These are phyloP conservation scores for Cololabis saira DNA, from an alignment of 2,113 vertebrate species.

Conservation along the genomic window DNA sequence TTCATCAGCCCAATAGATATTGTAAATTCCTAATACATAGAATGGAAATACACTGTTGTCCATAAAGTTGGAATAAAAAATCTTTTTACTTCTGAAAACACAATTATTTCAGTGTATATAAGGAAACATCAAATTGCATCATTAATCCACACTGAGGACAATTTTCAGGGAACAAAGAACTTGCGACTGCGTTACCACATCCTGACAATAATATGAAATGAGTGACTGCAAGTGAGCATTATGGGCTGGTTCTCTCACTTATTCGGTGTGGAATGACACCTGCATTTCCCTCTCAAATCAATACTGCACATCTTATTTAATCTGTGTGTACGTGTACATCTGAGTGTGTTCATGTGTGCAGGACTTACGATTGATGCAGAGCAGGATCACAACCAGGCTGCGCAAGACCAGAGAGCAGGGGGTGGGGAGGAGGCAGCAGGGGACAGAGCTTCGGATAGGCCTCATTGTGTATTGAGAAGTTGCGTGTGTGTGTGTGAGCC, in stretches of 20 bases:
- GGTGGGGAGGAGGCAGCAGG: slow-evolving; percentile 56
- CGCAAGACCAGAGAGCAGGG: slow-evolving; percentile 61
- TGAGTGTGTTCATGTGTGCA: slow-evolving; percentile 9
- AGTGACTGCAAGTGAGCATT: background rate
- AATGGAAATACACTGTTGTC: too few species aligned
- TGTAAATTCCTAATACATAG: too few species aligned
- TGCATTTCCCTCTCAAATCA: slow-evolving; percentile 28
- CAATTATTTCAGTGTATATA: too few species aligned
- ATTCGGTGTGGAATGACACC: slow-evolving; percentile 38
- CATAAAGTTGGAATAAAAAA: too few species aligned
- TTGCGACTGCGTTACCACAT: slow-evolving; percentile 2
- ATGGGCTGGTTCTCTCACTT: slow-evolving; percentile 18
- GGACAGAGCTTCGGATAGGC: slow-evolving; percentile 69
- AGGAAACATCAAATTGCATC: slow-evolving; percentile 10
- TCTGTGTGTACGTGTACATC: slow-evolving; percentile 5
- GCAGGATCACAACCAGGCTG: slow-evolving; percentile 72
- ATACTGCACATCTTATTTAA: slow-evolving; percentile 38
- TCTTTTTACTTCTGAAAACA: too few species aligned
- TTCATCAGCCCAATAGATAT: too few species aligned
- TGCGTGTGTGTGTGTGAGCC: slow-evolving; percentile 24
- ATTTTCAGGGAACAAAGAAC: slow-evolving; percentile 28
- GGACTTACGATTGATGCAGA: slow-evolving; percentile 80
- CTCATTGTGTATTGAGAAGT: slow-evolving; percentile 79
- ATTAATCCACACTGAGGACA: slow-evolving; percentile 9
- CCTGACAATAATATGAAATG: slow-evolving; percentile 1